Evolutionary conservation across 2,797 vertebrate species (phyloP), one percentile per base, ranked within the genome.

Genomic region (Phrynocephalus forsythii): DNA sequence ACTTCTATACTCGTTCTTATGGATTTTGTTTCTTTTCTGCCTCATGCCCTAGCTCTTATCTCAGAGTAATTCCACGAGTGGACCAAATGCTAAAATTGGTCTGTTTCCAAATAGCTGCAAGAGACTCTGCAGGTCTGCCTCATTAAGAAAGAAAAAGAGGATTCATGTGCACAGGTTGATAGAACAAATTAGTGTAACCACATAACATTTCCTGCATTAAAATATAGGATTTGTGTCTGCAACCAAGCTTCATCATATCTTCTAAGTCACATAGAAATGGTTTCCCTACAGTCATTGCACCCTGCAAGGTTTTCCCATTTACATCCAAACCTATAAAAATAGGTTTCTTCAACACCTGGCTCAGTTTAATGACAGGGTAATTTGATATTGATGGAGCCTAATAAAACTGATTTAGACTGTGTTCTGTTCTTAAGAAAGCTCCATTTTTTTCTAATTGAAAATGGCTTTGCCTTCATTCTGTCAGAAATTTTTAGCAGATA

Each of bases 371-470:
- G 93, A 89, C 89, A 92, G 90, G 90, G 86, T 94, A 95, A 96
- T 96, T 95, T 93, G 94, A 88, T 75, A 84, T 60, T 90, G 80
- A 86, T 86, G 88, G 63, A 92, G 38, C 24, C 89, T 91, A 94
- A 95, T 93, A 91, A 89, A 89, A 92, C 76, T 92, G 90, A 94
- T 92, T 94, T 93, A 94, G 94, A 22, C 80, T 38, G 82, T 87
- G 73, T 93, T 94, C 84, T 93, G 38, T 68, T 94, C 91, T 94
- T 95, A 95, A 95, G 92, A 28, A 76, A 89, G 88, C 86, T 78
- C 75, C 38, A 67, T 82, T 68, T 96, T 44, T 94, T 95, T 96
- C 95, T 94, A 88, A 95, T 90, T 95, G 90, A 95, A 96, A 95
- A 94, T 89, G 90, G 73, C 77, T 91, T 91, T 91, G 63, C 88